Percentiles rank a stretch among this genome's conserved stretches.
phyloP scores from a whole-genome alignment of 2,888 invertebrate species.

The Abrostola triplasia region DNA sequence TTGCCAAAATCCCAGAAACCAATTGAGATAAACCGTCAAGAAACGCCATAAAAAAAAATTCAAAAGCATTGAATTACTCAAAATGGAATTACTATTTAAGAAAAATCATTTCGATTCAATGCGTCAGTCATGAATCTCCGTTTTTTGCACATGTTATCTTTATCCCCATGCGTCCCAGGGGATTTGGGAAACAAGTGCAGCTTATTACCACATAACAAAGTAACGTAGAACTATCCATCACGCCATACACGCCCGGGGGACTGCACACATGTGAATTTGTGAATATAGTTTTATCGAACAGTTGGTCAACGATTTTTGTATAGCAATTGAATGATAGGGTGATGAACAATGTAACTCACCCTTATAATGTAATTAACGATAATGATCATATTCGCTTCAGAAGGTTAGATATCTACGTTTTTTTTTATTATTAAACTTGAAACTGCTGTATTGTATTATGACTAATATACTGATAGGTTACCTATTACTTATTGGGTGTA shows the following conservation, averaged over 20 bases:
- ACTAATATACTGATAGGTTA: too few relatives aligned
- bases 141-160: constrained; percentile 17
- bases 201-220: constrained; percentile 22
- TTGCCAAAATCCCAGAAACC: too few relatives aligned
- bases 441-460: too few relatives aligned
- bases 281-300: constrained; percentile 19
- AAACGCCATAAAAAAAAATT: too few relatives aligned
- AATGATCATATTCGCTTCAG: background rate
- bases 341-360: background rate
- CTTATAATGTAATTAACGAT: constrained; percentile 10
- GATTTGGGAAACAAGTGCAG: constrained; percentile 31
- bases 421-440: too few relatives aligned
- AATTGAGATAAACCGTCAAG: too few relatives aligned
- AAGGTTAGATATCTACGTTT: too few relatives aligned
- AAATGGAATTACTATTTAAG: too few relatives aligned
- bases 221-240: constrained; percentile 27
- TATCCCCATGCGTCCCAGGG: constrained; percentile 17
- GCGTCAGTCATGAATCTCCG: background rate
- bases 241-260: constrained; percentile 22
- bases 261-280: background rate
- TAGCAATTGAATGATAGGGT: constrained; percentile 15
- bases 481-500: too few relatives aligned
- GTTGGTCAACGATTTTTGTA: constrained; percentile 27
- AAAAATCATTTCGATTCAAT: background rate
- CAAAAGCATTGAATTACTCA: too few relatives aligned